A percentile compares a stretch with the other conserved stretches of the same genome.
Conservation (phyloP, 2,888 invertebrate genomes). For the Tetramorium bicarinatum region DNA sequence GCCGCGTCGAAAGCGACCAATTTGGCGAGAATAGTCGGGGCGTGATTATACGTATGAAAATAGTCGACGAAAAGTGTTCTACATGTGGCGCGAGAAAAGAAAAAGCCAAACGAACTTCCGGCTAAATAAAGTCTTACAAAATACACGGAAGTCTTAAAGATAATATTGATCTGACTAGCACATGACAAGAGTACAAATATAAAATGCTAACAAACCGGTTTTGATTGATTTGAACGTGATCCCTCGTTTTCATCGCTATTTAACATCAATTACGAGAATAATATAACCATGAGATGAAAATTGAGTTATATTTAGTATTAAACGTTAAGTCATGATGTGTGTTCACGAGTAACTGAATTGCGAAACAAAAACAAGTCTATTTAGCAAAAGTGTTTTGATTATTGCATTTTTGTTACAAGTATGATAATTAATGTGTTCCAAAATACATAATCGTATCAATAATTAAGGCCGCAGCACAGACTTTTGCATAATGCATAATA, state of each 20-base stretch:
- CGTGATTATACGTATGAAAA: slow-evolving; percentile 11
- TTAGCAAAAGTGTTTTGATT: background rate
- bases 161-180: background rate
- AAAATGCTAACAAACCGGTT: background rate
- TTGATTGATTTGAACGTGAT: background rate
- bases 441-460: background rate
- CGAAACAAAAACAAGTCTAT: background rate
- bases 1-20: slow-evolving; percentile 63
- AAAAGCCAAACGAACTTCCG: slow-evolving; percentile 32
- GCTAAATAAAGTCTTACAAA: slow-evolving; percentile 9
- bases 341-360: background rate
- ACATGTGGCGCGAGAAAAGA: slow-evolving; percentile 25
- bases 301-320: slow-evolving; percentile 20
- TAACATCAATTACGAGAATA: background rate
- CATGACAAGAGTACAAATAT: background rate
- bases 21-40: slow-evolving; percentile 66
- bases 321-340: background rate
- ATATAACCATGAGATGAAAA: background rate
- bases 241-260: background rate
- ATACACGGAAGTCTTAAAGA: slow-evolving; percentile 1
- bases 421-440: background rate
- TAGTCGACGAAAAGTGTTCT: slow-evolving; percentile 3
- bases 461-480: background rate
- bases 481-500: too few species aligned
- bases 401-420: background rate